Percentiles rank a stretch among this genome's conserved stretches.
Evolutionary conservation across 2,113 vertebrate genomes (phyloP).

Genomic region (Rhea americana): DNA sequence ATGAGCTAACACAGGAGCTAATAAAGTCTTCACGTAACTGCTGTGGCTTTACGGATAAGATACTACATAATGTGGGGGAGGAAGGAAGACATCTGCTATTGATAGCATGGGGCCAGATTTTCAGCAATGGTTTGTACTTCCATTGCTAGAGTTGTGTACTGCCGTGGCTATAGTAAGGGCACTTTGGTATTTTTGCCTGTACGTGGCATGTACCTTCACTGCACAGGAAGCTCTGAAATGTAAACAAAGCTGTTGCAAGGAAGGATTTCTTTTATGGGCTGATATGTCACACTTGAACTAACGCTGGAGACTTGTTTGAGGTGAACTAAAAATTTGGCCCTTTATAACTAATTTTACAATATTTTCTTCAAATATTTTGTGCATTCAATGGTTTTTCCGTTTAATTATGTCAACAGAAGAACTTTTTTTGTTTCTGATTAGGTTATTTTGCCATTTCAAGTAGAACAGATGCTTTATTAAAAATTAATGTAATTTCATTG

Average conservation of each 20-base stretch:
- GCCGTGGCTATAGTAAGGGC: not conserved
- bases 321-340: slow-evolving; percentile 48
- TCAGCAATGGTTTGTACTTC: not conserved
- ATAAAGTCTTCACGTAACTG: not conserved
- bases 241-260: not conserved
- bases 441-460: not conserved
- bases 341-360: not conserved
- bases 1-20: slow-evolving; percentile 4
- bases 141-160: not conserved
- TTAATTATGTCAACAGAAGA: not conserved
- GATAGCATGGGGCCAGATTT: slow-evolving; percentile 13
- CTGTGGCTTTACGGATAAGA: not conserved
- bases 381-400: not conserved
- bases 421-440: not conserved
- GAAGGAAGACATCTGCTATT: not conserved
- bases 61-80: not conserved
- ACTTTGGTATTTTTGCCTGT: not conserved
- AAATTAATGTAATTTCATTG: not conserved
- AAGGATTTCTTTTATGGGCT: not conserved
- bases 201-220: accelerated
- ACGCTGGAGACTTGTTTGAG: not conserved
- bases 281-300: not conserved
- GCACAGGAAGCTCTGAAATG: not conserved
- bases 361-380: not conserved
- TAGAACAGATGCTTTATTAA: not conserved